A percentile compares a stretch with the other conserved stretches of the same genome.
Conservation (phyloP, 2,113 vertebrate species). For the Melanostigma gelatinosum region DNA sequence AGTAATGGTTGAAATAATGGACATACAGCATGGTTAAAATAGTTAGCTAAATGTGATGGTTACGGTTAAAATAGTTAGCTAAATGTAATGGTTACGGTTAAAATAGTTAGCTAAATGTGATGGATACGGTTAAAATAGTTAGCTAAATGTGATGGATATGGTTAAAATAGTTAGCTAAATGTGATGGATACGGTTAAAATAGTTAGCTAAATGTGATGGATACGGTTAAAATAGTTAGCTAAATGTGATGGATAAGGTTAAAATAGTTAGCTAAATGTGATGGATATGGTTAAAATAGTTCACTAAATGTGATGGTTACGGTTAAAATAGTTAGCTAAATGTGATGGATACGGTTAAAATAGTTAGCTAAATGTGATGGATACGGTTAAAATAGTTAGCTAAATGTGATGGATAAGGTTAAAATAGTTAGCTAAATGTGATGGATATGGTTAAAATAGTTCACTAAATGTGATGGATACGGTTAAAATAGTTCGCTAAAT, state of each 20-base stretch:
- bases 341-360: not conserved
- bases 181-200: not conserved
- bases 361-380: not conserved
- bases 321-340: not conserved
- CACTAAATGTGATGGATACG: not conserved
- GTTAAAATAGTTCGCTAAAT: not conserved
- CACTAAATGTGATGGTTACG: not conserved
- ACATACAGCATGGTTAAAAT: not conserved
- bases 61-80: not conserved
- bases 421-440: not conserved
- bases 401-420: not conserved
- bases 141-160: not conserved
- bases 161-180: not conserved
- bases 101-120: not conserved
- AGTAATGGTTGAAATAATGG: not conserved
- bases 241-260: not conserved
- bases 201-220: not conserved
- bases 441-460: not conserved
- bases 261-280: not conserved
- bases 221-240: not conserved
- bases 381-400: not conserved
- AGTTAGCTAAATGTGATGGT: not conserved
- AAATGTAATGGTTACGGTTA: not conserved
- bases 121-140: not conserved
- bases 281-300: not conserved